Evolutionary conservation across 2,113 vertebrate genomes (phyloP).

Genomic region (Sitta europaea): DNA sequence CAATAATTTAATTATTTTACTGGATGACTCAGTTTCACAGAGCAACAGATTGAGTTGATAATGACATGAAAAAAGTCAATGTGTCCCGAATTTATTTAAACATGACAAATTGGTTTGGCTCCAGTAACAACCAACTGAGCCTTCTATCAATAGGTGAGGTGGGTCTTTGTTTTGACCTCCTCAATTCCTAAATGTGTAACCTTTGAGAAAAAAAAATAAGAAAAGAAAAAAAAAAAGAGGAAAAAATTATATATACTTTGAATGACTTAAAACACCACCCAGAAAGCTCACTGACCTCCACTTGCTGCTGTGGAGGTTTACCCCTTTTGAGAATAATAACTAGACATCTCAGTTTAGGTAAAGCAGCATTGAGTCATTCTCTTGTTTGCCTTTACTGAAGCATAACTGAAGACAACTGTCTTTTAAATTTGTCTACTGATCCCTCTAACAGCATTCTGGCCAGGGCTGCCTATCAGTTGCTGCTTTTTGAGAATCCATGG

Average conservation of each 20-base stretch:
- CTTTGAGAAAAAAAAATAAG: background rate
- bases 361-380: background rate
- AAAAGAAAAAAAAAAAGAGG: accelerated
- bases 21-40: background rate
- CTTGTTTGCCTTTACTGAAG: background rate
- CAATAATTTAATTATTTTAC: background rate
- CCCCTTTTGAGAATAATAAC: background rate
- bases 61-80: background rate
- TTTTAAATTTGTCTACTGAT: background rate
- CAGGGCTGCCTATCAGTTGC: background rate
- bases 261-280: background rate
- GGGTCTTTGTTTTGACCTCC: background rate
- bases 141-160: background rate
- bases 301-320: background rate
- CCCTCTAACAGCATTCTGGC: background rate
- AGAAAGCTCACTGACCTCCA: background rate
- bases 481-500: background rate
- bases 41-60: background rate
- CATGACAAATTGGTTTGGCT: background rate
- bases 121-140: background rate
- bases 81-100: background rate
- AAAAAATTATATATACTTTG: background rate
- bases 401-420: background rate
- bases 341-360: background rate
- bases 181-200: background rate